Base-by-base conservation (phyloP, 1,140 invertebrate species). In the Pogonus chalceus region DNA sequence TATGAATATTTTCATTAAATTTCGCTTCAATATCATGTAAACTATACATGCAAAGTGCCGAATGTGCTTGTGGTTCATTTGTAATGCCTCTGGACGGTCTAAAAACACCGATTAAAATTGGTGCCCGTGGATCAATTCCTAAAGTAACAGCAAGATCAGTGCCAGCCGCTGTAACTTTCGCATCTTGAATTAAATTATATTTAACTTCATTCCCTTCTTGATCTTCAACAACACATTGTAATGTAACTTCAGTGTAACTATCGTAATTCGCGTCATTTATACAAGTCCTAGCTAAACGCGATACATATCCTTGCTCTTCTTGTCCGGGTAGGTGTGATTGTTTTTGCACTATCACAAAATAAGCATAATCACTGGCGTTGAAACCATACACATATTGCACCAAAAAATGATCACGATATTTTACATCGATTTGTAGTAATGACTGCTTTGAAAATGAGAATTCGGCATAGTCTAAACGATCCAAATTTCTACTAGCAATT, bases 351-450 rank as follows among this genome's bases (percentile, higher is more conserved):
- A 95, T 83, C 12, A 95, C 81, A 74, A 98, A 96, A 69, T 98
- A 98, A 2, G 92, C 91, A 73, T 92, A 96, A 56, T 91, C 86
- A 62, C 85, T 90, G 1, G 91, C 89, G 70, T 94, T 90, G 66
- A 98, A 98, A 10, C 94, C 94, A 72, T 95, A 96, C 1, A 96
- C 81, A 70, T 97, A 98, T 65, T 91, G 85, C 20, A 98, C 91
- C 4, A 95, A 75, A 72, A 94, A 96, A 67, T 94, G 91, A 73
- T 96, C 92, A 53, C 91, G 81, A 69, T 93, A 93, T 66, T 93
- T 93, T 10, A 94, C 90, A 73, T 95, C 92, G 54, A 96, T 93
- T 59, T 85, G 82, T n/a, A 94, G 77, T 43, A 85, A 79, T 22
- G 90, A 90, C 67, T 93, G 87, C 66, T 90, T 88, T 18, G 83